Base-by-base conservation (phyloP, 1,140 invertebrate genomes). In the Kradibia gibbosae region DNA sequence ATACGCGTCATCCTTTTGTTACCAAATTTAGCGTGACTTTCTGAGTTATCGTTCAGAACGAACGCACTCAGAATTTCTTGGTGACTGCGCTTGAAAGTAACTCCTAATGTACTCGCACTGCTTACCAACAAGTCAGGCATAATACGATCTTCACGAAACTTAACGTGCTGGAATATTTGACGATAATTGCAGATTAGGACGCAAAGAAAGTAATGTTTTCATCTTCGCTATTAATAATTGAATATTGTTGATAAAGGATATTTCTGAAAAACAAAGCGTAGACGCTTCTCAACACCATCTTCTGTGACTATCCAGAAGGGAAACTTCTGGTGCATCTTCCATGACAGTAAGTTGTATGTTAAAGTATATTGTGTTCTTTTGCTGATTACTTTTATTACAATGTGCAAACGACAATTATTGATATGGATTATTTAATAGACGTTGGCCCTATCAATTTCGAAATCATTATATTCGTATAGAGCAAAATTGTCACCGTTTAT, bases 301-400 rank as follows among this genome's bases (percentile, higher is more conserved):
- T 67, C 20, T 17, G 13, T n/a, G 13, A 13, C 31, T 70, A 31
- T 55, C 34, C 8, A 62, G 13, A 11, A 60, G 34, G 48, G 28
- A 75, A 74, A 39, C 28, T 42, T 22, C 60, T 28, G 60, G 45
- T 15, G 70, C 67, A 22, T 39, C 72, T 74, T 80, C n/a, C 20
- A 80, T 80, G 79, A 73, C 79, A 80, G 79, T 80, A 80, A 17
- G 79, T 80, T 67, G 79, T 80, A 80, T 25, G 79, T 80, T 67
- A 67, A 67, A 70, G n/a, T 67, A 28, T 22, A 48, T 25, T n/a
- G 28, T 45, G 53, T 55, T 73, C 28, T 48, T 45, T 39, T 28
- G 42, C 10, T 34, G 1, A 48, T 73, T 11, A 55, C 17, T 36
- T 28, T 0, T 53, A 3, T 22, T n/a, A 7, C 20, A 15, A 36